Base-by-base conservation (phyloP, 2,797 vertebrate genomes). In the Chromobotia macracanthus region DNA sequence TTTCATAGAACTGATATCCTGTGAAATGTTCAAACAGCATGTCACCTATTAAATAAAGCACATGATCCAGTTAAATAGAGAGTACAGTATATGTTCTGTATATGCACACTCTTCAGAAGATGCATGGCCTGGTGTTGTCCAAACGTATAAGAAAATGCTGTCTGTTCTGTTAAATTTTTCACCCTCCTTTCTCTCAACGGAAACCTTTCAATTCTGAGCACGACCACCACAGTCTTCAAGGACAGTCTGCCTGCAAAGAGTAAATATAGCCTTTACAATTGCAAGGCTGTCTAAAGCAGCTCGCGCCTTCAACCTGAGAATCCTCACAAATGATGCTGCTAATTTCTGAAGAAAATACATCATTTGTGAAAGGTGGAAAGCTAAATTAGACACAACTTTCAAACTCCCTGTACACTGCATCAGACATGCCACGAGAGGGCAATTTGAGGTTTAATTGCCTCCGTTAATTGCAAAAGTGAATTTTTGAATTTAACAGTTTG, bases 231-330 rank as follows among this genome's bases (percentile, higher is more conserved):
- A 79, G 70, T 78, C 60, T 75, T 84, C 72, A 83, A 85, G 61
- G 80, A 81, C 72, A 73, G 50, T 73, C 51, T 44, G 60, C 72
- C 75, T 80, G 44, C 68, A 74, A 56, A 70, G 72, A 77, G 76
- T 84, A 87, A 84, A 82, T 83, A 82, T 84, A 85, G 79, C 76
- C 61, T 81, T 79, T 25, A 56, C 79, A 74, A 77, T 81, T 76
- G 41, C 72, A 77, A 66, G 66, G 61, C 53, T 79, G 72, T 64
- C 65, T 72, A 74, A 81, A 53, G 50, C 31, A 50, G 31, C 28
- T 35, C 53, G 35, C 60, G 23, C 44, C 13, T 78, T 71, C 77
- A 79, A 75, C 50, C 19, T 38, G 51, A 66, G 19, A 70, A 61
- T 63, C 46, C 35, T 79, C n/a, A 61, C 71, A 82, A 46, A 68